Percentiles rank a stretch among this genome's conserved stretches.
phyloP scores from a whole-genome alignment of 2,888 invertebrate species.

The Cryptocephalus primarius region DNA sequence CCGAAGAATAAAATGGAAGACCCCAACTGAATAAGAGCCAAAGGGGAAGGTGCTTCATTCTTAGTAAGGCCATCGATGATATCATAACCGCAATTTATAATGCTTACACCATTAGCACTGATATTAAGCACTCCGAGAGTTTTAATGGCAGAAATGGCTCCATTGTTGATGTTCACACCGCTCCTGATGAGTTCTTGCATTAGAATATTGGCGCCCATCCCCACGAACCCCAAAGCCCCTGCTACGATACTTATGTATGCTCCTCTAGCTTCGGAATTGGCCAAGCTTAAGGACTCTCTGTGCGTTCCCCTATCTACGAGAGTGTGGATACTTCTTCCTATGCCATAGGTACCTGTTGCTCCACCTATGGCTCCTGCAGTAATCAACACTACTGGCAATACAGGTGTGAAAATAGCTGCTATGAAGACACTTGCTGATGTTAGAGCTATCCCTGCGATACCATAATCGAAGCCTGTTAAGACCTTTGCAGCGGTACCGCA shows the following conservation, averaged over 20 bases:
- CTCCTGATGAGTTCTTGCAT: constrained; percentile 40
- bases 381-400: no score
- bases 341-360: no score
- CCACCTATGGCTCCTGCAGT: no score
- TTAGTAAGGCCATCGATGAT: constrained; percentile 23
- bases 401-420: no score
- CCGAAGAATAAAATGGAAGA: constrained; percentile 29
- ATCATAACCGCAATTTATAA: constrained; percentile 25
- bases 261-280: constrained; percentile 45
- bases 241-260: constrained; percentile 50
- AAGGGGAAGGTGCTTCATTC: constrained; percentile 29
- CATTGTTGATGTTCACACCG: constrained; percentile 23
- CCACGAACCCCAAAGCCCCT: constrained; percentile 44
- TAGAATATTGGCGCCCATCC: constrained; percentile 41
- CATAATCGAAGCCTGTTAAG: no score
- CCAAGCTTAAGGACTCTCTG: constrained; percentile 23
- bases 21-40: constrained; percentile 31
- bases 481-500: no score
- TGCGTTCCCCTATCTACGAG: no score
- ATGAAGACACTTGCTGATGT: no score
- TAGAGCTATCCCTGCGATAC: no score
- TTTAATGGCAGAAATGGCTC: constrained; percentile 17
- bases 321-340: no score
- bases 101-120: constrained; percentile 23
- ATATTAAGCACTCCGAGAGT: constrained; percentile 24